Conservation (phyloP, 92 coral and sea anemone species). For the Virgularia gustaviana region DNA sequence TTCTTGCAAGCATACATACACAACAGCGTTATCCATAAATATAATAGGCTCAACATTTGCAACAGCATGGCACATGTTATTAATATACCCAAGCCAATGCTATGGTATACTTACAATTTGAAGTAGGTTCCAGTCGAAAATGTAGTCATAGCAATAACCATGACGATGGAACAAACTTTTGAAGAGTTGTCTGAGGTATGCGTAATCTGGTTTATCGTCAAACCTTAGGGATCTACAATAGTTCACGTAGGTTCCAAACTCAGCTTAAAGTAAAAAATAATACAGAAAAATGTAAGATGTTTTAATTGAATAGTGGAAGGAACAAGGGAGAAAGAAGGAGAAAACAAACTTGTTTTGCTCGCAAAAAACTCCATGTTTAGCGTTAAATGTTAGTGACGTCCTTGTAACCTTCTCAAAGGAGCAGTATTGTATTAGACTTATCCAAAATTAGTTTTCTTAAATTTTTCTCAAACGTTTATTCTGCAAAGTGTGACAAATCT, state of each 20-base stretch:
- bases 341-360: neutral
- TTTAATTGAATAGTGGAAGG: too few relatives aligned
- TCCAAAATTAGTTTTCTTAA: too few relatives aligned
- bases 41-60: too few relatives aligned
- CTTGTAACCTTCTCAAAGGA: too few relatives aligned
- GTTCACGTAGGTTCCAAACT: conserved; percentile 92
- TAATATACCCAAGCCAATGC: neutral
- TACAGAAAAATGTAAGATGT: too few relatives aligned
- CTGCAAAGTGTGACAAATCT: too few relatives aligned
- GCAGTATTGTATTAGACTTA: too few relatives aligned
- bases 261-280: conserved; percentile 60
- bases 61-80: neutral
- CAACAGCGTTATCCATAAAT: too few relatives aligned
- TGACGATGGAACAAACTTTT: conserved; percentile 94
- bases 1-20: neutral
- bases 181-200: conserved; percentile 89
- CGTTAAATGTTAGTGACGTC: too few relatives aligned
- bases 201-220: conserved; percentile 99
- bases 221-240: conserved; percentile 93
- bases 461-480: too few relatives aligned
- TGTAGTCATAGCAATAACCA: conserved; percentile 95
- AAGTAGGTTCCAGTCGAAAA: conserved; percentile 96
- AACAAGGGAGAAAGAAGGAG: neutral
- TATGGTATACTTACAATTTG: conserved; percentile 93
- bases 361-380: neutral